A percentile compares a stretch with the other conserved stretches of the same genome.
These are phyloP conservation scores for Microdon myrmicae DNA, from an alignment of 2,888 invertebrate species.

Conservation along the genomic window DNA sequence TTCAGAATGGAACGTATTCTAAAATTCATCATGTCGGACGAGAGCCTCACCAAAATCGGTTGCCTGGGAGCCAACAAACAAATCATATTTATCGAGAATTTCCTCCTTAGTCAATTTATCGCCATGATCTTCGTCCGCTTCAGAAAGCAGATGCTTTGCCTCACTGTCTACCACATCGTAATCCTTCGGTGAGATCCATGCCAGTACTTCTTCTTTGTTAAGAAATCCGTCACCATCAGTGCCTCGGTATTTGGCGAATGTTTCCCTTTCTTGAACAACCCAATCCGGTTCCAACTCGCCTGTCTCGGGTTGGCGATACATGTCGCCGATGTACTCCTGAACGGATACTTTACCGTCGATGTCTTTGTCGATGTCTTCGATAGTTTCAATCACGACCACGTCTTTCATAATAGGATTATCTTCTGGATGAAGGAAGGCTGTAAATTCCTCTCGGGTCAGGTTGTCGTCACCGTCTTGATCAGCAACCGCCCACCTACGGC, in stretches of 20 bases:
- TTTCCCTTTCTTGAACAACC: conserved; percentile 93
- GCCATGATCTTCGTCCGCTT: conserved; percentile 92
- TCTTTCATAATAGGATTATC: conserved; percentile 91
- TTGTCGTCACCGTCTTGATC: conserved; percentile 82
- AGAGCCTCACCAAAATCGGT: conserved; percentile 98
- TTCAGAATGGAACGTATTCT: too few relatives aligned
- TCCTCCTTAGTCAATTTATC: conserved; percentile 89
- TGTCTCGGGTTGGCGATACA: conserved; percentile 82
- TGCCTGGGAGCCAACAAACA: conserved; percentile 98
- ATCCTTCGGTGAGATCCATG: conserved; percentile 95
- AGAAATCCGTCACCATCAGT: conserved; percentile 80
- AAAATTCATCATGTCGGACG: conserved; percentile 95
- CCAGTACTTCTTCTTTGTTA: conserved; percentile 87
- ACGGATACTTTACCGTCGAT: conserved; percentile 92
- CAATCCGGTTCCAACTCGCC: conserved; percentile 88
- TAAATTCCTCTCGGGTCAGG: conserved; percentile 87
- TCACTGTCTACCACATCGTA: conserved; percentile 98
- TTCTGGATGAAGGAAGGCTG: conserved; percentile 95
- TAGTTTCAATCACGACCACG: conserved; percentile 91
- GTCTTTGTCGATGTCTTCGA: conserved; percentile 98
- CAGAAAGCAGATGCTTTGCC: conserved; percentile 92
- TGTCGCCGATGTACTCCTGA: conserved; percentile 94
- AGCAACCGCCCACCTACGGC: conserved; percentile 85
- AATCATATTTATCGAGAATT: conserved; percentile 92
- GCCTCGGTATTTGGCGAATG: conserved; percentile 78